Conservation (phyloP, 1,140 invertebrate genomes). For the Thrips palmi region DNA sequence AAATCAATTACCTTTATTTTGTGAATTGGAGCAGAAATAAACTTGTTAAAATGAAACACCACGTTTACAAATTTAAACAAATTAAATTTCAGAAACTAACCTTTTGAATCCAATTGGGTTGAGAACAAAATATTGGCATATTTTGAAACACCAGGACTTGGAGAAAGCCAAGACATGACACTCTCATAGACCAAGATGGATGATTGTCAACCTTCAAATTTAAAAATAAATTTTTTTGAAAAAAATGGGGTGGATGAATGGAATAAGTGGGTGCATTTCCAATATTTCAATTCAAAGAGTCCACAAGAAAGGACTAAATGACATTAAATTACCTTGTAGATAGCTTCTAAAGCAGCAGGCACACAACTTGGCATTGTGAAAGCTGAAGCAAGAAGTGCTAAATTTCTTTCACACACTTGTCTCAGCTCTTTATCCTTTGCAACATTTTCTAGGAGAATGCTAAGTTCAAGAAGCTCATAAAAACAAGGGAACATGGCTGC, state of each 20-base stretch:
- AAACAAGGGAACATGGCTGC: constrained; percentile 31
- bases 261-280: too few species aligned
- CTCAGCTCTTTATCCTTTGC: constrained; percentile 65
- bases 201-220: constrained; percentile 26
- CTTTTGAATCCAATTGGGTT: constrained; percentile 29
- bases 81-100: constrained; percentile 16
- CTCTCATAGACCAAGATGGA: constrained; percentile 60
- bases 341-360: constrained; percentile 28
- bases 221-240: constrained; percentile 18
- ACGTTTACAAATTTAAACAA: neutral
- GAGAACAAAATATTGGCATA: constrained; percentile 47
- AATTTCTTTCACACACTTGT: constrained; percentile 38
- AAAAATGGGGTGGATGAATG: constrained; percentile 23
- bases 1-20: constrained; percentile 33
- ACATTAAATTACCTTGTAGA: constrained; percentile 19
- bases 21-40: constrained; percentile 3
- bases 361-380: constrained; percentile 31
- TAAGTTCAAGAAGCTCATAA: constrained; percentile 39
- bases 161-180: constrained; percentile 50
- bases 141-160: constrained; percentile 73
- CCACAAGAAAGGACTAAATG: too few species aligned
- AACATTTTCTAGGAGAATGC: constrained; percentile 55
- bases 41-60: constrained; percentile 1
- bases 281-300: too few species aligned
- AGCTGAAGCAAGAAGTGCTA: constrained; percentile 42